These are phyloP conservation scores for Andrena haemorrhoa DNA, from an alignment of 2,888 invertebrate species.

Conservation along the genomic window DNA sequence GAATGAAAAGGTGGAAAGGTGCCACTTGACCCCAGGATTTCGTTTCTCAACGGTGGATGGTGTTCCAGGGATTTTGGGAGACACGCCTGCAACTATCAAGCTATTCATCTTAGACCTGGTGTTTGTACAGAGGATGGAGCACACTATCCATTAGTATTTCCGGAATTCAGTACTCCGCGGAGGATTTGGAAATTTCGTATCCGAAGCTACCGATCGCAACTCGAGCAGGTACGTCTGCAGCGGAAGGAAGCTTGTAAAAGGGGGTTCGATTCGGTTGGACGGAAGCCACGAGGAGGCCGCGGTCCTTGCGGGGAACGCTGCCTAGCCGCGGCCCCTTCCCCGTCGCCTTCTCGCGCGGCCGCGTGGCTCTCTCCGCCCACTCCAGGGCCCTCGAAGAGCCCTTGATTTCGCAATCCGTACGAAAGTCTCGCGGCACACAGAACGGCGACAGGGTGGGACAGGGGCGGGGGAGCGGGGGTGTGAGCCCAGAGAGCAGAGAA, in stretches of 20 bases:
- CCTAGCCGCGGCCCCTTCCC: neutral
- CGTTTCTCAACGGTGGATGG: constrained; percentile 20
- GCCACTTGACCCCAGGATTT: constrained; percentile 17
- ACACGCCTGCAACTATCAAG: too few species aligned
- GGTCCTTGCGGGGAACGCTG: constrained; percentile 23
- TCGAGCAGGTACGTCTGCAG: too few species aligned
- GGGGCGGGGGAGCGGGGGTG: constrained; percentile 12
- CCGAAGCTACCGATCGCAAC: too few species aligned
- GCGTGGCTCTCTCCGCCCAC: constrained; percentile 48
- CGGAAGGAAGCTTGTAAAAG: neutral
- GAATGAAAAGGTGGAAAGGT: constrained; percentile 20
- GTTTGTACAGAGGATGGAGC: too few species aligned
- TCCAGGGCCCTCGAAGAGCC: constrained; percentile 73
- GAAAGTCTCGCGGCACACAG: constrained; percentile 74
- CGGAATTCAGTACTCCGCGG: too few species aligned
- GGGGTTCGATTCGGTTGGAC: constrained; percentile 17
- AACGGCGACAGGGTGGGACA: constrained; percentile 20
- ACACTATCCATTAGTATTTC: too few species aligned
- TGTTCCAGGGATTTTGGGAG: too few species aligned
- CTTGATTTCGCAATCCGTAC: constrained; percentile 82
- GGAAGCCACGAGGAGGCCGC: constrained; percentile 7
- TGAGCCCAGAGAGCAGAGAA: constrained; percentile 1
- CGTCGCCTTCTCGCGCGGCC: constrained; percentile 23
- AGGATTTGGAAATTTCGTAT: too few species aligned
- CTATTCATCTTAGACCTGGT: too few species aligned